A percentile compares a stretch with the other conserved stretches of the same genome.
Evolutionary conservation across 2,888 invertebrate genomes (phyloP).

Genomic region (Ophion ellenae): DNA sequence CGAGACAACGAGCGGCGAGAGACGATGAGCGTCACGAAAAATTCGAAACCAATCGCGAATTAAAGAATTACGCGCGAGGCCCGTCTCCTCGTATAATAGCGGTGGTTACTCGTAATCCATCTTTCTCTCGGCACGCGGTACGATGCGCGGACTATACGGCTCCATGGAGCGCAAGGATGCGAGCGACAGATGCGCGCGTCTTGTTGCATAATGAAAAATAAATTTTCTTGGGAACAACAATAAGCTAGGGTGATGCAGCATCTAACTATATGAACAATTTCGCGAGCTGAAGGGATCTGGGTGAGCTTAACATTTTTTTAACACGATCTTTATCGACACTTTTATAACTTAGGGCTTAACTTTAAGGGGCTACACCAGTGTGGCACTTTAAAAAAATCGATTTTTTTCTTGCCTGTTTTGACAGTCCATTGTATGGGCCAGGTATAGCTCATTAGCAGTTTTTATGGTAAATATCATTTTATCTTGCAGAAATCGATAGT

Average conservation of each 20-base stretch:
- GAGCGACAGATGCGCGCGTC: slow-evolving; percentile 60
- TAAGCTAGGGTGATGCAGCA: slow-evolving; percentile 29
- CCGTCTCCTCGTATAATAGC: slow-evolving; percentile 15
- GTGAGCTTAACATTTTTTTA: background rate
- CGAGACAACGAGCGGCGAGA: slow-evolving; percentile 14
- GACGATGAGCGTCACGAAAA: slow-evolving; percentile 51
- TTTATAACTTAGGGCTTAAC: background rate
- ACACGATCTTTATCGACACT: background rate
- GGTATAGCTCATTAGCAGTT: too few relatives aligned
- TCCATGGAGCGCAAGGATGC: slow-evolving; percentile 21
- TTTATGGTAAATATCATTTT: too few relatives aligned
- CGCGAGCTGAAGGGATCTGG: background rate
- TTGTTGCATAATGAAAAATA: slow-evolving; percentile 67
- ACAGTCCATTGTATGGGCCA: too few relatives aligned
- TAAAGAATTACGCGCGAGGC: slow-evolving; percentile 52
- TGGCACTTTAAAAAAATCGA: too few relatives aligned
- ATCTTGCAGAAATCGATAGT: too few relatives aligned
- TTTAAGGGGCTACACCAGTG: too few relatives aligned
- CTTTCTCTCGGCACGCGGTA: slow-evolving; percentile 34
- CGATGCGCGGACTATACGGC: slow-evolving; percentile 57
- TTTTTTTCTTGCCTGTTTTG: too few relatives aligned
- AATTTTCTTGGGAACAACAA: slow-evolving; percentile 38
- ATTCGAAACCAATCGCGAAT: slow-evolving; percentile 25
- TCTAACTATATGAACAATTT: slow-evolving; percentile 19
- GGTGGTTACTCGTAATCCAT: slow-evolving; percentile 40